phyloP scores from a whole-genome alignment of 2,113 vertebrate genomes.

The Maccullochella peelii region DNA sequence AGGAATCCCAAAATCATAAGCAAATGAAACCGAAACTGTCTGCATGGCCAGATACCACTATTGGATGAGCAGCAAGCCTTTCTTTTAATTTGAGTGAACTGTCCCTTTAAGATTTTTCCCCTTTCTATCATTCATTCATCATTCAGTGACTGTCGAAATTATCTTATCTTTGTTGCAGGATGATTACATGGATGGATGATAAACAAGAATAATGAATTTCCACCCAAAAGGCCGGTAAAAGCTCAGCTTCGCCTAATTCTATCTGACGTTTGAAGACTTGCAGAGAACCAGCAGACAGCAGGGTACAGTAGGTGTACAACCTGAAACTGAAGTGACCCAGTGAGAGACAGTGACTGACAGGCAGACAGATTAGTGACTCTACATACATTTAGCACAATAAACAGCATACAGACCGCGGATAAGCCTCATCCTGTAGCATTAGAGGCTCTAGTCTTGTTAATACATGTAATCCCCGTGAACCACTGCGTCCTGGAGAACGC shows the following conservation, averaged over 20 bases:
- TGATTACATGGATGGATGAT: not conserved
- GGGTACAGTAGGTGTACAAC: not conserved
- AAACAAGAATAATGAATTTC: not conserved
- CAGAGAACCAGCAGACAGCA: conserved; percentile 1
- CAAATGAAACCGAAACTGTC: too few relatives aligned
- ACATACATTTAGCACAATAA: conserved; percentile 13
- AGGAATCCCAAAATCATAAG: not conserved
- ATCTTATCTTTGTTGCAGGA: not conserved
- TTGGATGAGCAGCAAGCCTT: not conserved
- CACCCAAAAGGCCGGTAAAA: not conserved
- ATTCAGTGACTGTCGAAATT: too few relatives aligned
- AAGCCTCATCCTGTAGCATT: conserved; percentile 12
- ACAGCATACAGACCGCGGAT: not conserved
- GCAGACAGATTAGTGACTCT: conserved; percentile 17
- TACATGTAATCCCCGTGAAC: conserved; percentile 46
- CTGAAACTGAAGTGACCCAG: not conserved
- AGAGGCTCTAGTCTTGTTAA: conserved; percentile 5
- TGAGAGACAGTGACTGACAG: conserved; percentile 14
- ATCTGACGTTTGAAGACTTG: not conserved
- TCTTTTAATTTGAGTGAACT: too few relatives aligned
- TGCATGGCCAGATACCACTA: not conserved
- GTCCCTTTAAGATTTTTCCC: not conserved
- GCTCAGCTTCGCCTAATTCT: not conserved
- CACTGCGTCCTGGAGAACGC: conserved; percentile 4
- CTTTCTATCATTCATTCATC: not conserved